Percentiles rank a stretch among this genome's conserved stretches.
These are phyloP conservation scores for Cygnus buccinator DNA, from an alignment of 2,113 vertebrate genomes.

Conservation along the genomic window DNA sequence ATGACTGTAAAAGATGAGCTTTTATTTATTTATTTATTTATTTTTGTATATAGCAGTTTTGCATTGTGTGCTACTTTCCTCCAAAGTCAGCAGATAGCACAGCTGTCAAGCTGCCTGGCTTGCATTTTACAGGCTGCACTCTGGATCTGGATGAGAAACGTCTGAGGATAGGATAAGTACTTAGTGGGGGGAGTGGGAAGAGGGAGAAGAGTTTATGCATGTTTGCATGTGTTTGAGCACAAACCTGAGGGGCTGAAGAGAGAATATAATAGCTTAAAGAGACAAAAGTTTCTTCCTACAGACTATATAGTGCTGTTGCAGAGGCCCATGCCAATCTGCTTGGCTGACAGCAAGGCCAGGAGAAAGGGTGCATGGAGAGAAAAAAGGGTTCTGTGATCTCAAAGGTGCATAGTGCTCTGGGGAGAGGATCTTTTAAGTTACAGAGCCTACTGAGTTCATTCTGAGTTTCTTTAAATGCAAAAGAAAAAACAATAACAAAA, in stretches of 20 bases:
- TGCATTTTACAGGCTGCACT: accelerated
- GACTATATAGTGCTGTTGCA: neutral
- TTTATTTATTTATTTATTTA: too few relatives aligned
- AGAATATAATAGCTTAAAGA: neutral
- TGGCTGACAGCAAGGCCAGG: neutral
- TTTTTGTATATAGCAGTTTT: neutral
- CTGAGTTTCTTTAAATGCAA: neutral
- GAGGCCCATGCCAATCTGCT: neutral
- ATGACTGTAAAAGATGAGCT: neutral
- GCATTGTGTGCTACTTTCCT: neutral
- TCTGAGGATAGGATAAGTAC: neutral
- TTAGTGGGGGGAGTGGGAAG: neutral
- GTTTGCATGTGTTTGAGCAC: accelerated
- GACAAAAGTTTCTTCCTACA: neutral
- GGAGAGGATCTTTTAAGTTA: neutral
- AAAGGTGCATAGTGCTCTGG: neutral
- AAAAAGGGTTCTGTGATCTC: neutral
- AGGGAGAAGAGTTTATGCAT: accelerated
- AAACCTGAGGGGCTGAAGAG: neutral
- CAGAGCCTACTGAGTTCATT: neutral
- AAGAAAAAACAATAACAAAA: neutral
- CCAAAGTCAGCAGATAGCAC: neutral
- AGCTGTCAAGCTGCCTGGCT: neutral
- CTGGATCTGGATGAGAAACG: neutral
- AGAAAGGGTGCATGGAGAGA: neutral